Evolutionary conservation across 1,140 invertebrate species (phyloP).

Genomic region (Grapholita molesta): DNA sequence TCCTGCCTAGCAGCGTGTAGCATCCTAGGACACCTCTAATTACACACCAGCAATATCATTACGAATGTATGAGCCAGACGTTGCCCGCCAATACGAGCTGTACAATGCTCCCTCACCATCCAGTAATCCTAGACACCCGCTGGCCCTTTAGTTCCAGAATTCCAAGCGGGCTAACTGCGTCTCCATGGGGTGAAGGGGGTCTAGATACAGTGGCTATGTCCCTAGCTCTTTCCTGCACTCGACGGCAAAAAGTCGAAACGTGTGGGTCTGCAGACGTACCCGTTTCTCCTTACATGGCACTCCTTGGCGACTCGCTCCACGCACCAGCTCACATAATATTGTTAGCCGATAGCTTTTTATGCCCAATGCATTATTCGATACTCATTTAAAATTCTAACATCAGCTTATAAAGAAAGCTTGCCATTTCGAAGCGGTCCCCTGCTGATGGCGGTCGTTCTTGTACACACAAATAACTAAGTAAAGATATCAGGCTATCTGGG

Average conservation of each 20-base stretch:
- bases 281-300: slow-evolving; percentile 72
- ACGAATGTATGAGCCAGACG: slow-evolving; percentile 65
- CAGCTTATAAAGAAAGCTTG: slow-evolving; percentile 70
- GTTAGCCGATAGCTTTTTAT: slow-evolving; percentile 77
- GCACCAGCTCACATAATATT: slow-evolving; percentile 74
- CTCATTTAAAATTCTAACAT: slow-evolving; percentile 78
- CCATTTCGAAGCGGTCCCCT: slow-evolving; percentile 70
- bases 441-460: slow-evolving; percentile 56
- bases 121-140: slow-evolving; percentile 32
- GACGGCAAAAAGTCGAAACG: slow-evolving; percentile 72
- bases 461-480: slow-evolving; percentile 31
- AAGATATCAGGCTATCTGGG: neutral
- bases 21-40: slow-evolving; percentile 49
- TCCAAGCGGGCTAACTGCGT: neutral
- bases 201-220: slow-evolving; percentile 45
- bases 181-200: slow-evolving; percentile 32
- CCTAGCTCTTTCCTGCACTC: slow-evolving; percentile 62
- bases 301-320: slow-evolving; percentile 65
- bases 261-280: slow-evolving; percentile 73
- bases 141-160: slow-evolving; percentile 37
- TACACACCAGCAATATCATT: slow-evolving; percentile 61
- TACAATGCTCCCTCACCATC: slow-evolving; percentile 59
- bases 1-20: neutral
- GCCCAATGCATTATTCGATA: slow-evolving; percentile 75
- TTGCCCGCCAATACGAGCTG: slow-evolving; percentile 60